Conservation (phyloP, 2,888 invertebrate genomes). For the Zhuqinia jingwanae region DNA sequence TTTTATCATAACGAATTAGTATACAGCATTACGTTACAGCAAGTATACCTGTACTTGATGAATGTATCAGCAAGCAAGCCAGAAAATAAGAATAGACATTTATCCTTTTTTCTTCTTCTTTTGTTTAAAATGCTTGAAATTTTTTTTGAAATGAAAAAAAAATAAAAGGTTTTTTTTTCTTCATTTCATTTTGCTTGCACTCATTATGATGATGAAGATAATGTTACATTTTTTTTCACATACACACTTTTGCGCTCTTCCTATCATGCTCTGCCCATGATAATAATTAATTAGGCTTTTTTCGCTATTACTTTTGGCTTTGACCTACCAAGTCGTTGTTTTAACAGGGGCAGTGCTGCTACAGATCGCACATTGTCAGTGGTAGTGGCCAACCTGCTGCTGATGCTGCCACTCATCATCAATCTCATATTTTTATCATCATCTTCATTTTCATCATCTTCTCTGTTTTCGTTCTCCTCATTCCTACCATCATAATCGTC, state of each 20-base stretch:
- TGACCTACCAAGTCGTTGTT: conserved; percentile 73
- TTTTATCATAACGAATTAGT: too few species aligned
- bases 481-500: too few species aligned
- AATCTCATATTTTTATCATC: not conserved
- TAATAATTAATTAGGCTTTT: too few species aligned
- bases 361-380: conserved; percentile 36
- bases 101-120: not conserved
- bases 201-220: not conserved
- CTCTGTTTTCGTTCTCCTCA: not conserved
- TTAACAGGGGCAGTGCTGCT: conserved; percentile 70
- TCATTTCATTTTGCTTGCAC: conserved; percentile 23
- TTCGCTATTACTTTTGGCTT: too few species aligned
- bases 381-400: not conserved
- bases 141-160: not conserved
- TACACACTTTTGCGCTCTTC: too few species aligned
- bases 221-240: too few species aligned
- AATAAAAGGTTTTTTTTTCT: too few species aligned
- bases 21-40: too few species aligned
- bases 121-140: not conserved
- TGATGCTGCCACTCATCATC: not conserved
- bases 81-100: too few species aligned
- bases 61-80: too few species aligned
- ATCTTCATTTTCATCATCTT: not conserved
- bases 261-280: too few species aligned
- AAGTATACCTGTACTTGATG: too few species aligned